These are phyloP conservation scores for Crotalus viridis DNA, from an alignment of 2,113 vertebrate genomes.

Conservation along the genomic window DNA sequence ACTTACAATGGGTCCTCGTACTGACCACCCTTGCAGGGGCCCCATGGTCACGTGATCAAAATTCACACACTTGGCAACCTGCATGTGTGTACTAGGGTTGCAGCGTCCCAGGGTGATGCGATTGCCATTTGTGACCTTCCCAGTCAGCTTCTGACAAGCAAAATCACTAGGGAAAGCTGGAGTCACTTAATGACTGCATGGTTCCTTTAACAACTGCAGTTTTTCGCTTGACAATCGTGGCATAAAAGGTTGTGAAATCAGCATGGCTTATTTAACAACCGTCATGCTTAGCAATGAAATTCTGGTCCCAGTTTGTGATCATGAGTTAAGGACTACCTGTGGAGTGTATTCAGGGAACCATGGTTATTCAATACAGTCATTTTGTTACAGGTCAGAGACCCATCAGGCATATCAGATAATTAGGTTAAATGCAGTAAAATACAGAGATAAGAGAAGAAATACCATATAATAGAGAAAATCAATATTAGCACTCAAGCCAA, in stretches of 20 bases:
- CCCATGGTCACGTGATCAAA: neutral
- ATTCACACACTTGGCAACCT: neutral
- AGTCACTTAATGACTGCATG: neutral
- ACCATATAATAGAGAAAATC: neutral
- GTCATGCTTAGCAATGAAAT: neutral
- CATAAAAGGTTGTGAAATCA: neutral
- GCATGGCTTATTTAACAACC: neutral
- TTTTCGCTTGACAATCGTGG: neutral
- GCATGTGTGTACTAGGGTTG: neutral
- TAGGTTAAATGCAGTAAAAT: neutral
- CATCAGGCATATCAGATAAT: neutral
- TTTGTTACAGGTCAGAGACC: neutral
- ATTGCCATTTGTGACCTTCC: neutral
- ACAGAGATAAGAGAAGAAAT: neutral
- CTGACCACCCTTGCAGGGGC: neutral
- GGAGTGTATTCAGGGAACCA: neutral
- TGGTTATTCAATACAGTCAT: neutral
- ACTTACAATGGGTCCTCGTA: neutral
- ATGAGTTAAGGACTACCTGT: neutral
- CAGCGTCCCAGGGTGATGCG: neutral
- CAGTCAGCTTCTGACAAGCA: neutral
- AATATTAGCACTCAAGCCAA: neutral
- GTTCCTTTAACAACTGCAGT: neutral
- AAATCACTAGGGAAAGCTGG: neutral
- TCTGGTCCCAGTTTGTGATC: neutral